Conservation (phyloP, 2,797 vertebrate species). For the Urophycis tenuis region DNA sequence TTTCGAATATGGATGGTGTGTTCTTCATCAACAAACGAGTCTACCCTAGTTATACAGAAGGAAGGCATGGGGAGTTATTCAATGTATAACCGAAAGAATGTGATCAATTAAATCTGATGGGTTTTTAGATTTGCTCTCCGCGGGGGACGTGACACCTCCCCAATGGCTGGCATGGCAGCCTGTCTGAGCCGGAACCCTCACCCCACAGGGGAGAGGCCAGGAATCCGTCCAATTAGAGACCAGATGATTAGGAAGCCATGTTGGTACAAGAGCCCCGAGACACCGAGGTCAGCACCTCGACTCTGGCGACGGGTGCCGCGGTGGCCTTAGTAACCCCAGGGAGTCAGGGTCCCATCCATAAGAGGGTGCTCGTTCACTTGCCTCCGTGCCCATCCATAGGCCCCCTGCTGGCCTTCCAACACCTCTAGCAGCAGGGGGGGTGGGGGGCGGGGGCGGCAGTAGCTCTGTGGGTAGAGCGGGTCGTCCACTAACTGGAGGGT, state of each 20-base stretch:
- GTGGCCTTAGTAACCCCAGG: not conserved
- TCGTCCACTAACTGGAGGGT: too few species aligned
- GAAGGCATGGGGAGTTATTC: too few species aligned
- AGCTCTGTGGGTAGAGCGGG: too few species aligned
- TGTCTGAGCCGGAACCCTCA: not conserved
- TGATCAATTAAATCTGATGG: not conserved
- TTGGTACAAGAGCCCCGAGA: not conserved
- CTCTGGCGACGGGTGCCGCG: not conserved
- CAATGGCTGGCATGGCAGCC: not conserved
- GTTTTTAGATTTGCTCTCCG: not conserved
- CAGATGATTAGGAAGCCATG: not conserved
- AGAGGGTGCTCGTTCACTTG: not conserved
- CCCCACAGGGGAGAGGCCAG: not conserved
- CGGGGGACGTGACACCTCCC: not conserved
- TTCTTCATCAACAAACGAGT: too few species aligned
- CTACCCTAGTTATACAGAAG: too few species aligned
- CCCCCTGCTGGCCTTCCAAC: not conserved
- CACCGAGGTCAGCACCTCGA: not conserved
- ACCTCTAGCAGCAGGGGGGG: too few species aligned
- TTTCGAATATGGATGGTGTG: too few species aligned
- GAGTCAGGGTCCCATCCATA: not conserved
- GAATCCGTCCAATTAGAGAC: not conserved
- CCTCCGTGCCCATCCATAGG: not conserved
- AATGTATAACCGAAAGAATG: too few species aligned
- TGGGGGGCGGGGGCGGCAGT: too few species aligned